phyloP scores from a whole-genome alignment of 2,113 vertebrate species.

The Cnemophilus loriae region DNA sequence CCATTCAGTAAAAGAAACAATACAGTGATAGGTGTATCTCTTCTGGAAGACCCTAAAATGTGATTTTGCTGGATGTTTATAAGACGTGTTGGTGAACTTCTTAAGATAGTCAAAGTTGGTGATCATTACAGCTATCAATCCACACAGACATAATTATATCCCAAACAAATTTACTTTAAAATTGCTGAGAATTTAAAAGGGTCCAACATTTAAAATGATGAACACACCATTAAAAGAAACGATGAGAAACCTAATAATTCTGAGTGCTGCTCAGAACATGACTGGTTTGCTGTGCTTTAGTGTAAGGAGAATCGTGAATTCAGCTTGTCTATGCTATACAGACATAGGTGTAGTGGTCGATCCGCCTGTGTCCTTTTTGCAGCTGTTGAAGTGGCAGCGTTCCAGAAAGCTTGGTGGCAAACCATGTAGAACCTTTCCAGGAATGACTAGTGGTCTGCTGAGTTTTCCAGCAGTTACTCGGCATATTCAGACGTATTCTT shows the following conservation, averaged over 20 bases:
- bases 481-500: background rate
- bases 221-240: background rate
- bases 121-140: background rate
- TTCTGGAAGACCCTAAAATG: background rate
- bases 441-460: background rate
- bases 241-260: background rate
- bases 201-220: background rate
- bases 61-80: background rate
- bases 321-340: background rate
- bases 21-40: background rate
- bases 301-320: background rate
- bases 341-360: background rate
- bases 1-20: background rate
- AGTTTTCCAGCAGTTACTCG: background rate
- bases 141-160: background rate
- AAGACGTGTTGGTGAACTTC: background rate
- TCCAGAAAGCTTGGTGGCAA: background rate
- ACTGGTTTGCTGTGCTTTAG: background rate
- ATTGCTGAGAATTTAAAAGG: background rate
- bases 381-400: background rate
- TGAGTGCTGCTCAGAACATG: background rate
- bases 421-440: background rate
- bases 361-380: background rate
- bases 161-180: background rate
- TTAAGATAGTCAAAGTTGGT: background rate